Percentiles rank a stretch among this genome's conserved stretches.
phyloP scores from a whole-genome alignment of 2,113 vertebrate species.

The Carlito syrichta region DNA sequence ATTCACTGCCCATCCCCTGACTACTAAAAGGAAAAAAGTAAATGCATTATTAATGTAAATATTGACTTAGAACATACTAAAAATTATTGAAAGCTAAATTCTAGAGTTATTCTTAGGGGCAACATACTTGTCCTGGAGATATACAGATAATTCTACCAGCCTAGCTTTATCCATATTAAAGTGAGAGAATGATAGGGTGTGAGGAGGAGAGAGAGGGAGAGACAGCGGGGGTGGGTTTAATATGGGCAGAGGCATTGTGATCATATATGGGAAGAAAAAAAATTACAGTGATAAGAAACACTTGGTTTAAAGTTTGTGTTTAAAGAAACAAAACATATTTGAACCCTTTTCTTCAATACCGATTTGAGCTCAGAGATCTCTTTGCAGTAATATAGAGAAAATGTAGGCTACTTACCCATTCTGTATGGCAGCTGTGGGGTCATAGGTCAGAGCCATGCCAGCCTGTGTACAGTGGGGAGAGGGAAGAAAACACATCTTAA shows the following conservation, averaged over 20 bases:
- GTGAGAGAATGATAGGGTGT: neutral
- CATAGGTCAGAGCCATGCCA: conserved; percentile 97
- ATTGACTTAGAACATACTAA: conserved; percentile 4
- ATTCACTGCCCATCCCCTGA: neutral
- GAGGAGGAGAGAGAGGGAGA: too few relatives aligned
- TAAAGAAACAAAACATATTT: neutral
- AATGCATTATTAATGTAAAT: neutral
- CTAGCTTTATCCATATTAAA: neutral
- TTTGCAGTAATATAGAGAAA: conserved; percentile 54
- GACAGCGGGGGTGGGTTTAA: neutral
- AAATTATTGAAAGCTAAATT: neutral
- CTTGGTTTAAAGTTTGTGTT: neutral
- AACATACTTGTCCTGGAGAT: neutral
- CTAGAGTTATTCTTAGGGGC: neutral
- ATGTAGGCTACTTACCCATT: conserved; percentile 91
- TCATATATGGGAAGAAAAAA: neutral
- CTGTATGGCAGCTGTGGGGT: conserved; percentile 95
- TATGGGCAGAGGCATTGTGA: neutral
- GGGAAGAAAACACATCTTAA: conserved; percentile 75
- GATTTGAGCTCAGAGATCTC: conserved; percentile 36
- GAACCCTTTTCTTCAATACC: conserved; percentile 19
- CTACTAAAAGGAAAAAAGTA: neutral
- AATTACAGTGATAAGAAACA: neutral
- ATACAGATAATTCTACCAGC: neutral
- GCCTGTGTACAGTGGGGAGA: conserved; percentile 84